phyloP scores from a whole-genome alignment of 2,888 invertebrate genomes.

The Aquatica leii region DNA sequence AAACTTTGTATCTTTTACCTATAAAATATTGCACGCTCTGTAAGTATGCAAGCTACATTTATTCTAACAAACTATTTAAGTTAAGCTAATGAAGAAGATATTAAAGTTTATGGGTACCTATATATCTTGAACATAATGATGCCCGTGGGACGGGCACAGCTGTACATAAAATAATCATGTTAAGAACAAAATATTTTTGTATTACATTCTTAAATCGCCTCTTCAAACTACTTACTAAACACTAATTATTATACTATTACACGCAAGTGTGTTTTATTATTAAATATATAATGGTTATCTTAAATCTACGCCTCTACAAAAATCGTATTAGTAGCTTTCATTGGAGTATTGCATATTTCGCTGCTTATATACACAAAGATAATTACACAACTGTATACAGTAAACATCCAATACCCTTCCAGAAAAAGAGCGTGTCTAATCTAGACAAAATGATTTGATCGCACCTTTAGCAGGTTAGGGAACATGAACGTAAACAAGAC shows the following conservation, averaged over 20 bases:
- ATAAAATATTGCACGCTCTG: constrained; percentile 42
- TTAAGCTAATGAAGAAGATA: constrained; percentile 42
- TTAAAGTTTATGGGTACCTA: constrained; percentile 43
- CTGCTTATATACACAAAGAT: neutral
- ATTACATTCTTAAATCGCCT: constrained; percentile 27
- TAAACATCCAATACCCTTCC: constrained; percentile 22
- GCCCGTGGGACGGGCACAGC: constrained; percentile 39
- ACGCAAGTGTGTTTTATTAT: constrained; percentile 14
- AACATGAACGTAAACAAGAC: constrained; percentile 57
- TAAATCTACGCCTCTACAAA: constrained; percentile 24
- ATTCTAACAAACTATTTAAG: constrained; percentile 44
- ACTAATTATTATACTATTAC: constrained; percentile 25
- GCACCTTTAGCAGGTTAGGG: constrained; percentile 58
- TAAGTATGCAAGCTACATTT: constrained; percentile 44
- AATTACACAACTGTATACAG: neutral
- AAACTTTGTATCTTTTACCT: constrained; percentile 42
- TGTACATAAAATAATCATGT: constrained; percentile 37
- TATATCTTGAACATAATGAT: constrained; percentile 41
- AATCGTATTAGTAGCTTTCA: constrained; percentile 12
- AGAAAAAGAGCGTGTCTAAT: constrained; percentile 40
- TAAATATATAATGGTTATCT: constrained; percentile 14
- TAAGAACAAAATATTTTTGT: constrained; percentile 29
- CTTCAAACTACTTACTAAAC: constrained; percentile 20
- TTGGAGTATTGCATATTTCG: neutral
- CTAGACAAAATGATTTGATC: constrained; percentile 56